Evolutionary conservation across 2,888 invertebrate genomes (phyloP), one percentile per base, ranked within the genome.

Genomic region (Parnassius apollo): DNA sequence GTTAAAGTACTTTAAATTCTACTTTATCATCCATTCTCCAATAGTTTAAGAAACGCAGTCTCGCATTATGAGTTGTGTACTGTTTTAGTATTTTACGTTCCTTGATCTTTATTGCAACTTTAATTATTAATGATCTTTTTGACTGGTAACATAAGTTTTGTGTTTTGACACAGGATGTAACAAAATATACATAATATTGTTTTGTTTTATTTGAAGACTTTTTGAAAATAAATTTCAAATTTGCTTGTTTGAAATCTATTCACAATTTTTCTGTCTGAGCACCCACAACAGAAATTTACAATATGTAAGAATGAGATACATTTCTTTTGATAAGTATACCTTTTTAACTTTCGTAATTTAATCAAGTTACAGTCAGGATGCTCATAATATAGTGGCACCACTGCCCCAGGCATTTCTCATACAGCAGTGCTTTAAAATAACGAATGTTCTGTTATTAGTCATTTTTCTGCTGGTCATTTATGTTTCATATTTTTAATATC

Each of bases 361-460:
- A 69, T 69, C 69, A 42, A 59, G 2, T 42, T 25, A 49, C 78
- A 66, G 72, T 86, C 87, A 86, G 86, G 84, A 86, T 88, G 84
- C 89, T 90, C 89, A 89, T 90, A 88, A 86, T 88, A 80, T 72
- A 69, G 63, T 70, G 73, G 70, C 71, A 81, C 80, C 71, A 81
- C 80, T 83, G 82, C 82, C 77, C 72, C 73, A 71, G 76, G 82
- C 72, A 75, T 74, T 72, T 49, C 53, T 59, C 7, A 45, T 10
- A 57, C 45, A 22, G 42, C 49, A 22, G 42, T 57, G 45, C 49
- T 57, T 18, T 25, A 25, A 48, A 13, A 45, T 10, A 42, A 45
- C 10, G 49, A 12, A 11, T 42, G 11, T n/a, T 13, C 25, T 18
- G 42, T 46, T 59, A 11, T 11, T n/a, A 49, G 25, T 11, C 49